Evolutionary conservation across 1,140 invertebrate genomes (phyloP), one percentile per base, ranked within the genome.

Genomic region (Phthorimaea operculella): DNA sequence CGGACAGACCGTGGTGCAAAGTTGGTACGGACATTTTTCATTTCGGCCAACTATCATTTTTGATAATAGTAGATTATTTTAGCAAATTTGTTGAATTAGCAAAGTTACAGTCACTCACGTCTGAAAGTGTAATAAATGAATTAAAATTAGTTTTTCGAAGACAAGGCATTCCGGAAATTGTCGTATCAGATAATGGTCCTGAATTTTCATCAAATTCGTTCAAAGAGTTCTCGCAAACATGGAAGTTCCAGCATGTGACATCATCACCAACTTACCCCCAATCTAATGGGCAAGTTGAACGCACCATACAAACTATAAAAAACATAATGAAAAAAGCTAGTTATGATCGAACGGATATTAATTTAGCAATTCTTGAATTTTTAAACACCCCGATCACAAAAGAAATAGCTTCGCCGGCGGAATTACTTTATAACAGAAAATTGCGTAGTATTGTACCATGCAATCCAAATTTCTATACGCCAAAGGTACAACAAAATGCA

Each of bases 161-260:
- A 34, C 73, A 76, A 63, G 84, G 83, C 3, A 55, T 85, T 42
- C 82, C 81, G 5, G 49, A 72, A 18, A 60, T 63, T 21, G 39
- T 86, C 7, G 72, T 86, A 18, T 74, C 74, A 0, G 86, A 88
- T 57, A 78, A 80, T 57, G 76, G 73, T 33, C 65, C 76, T 12
- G 66, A 82, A 49, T 87, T 87, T 57, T 70, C 66, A 10, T 79
- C 71, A 12, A 36, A 63, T 48, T 69, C 84, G 61, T 87, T 87
- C 57, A 52, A 56, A 60, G 42, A 58, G 0, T 87, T 87, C 63
- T 57, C 71, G 45, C 62, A 52, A 54, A 44, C 70, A 51, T 85
- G 81, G 70, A 67, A 73, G 7, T 79, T 86, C 53, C 28, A 65
- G 11, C 71, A 80, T 33, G 53, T 67, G 50, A 71, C 47, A 10